Evolutionary conservation across 2,797 vertebrate genomes (phyloP).

Genomic region (Myripristis murdjan): DNA sequence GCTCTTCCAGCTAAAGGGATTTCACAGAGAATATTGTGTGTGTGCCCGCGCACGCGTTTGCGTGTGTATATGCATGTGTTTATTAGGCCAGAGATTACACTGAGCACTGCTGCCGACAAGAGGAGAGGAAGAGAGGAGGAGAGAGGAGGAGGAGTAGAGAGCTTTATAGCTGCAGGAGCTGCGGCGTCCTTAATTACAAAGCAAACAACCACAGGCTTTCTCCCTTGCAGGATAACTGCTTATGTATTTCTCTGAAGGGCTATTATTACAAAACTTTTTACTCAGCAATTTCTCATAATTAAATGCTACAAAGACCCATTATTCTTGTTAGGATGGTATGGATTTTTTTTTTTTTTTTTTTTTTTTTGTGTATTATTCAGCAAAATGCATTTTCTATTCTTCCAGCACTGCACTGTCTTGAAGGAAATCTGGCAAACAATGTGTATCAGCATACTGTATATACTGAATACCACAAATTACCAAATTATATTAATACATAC

Average conservation of each 20-base stretch:
- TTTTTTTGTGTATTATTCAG: conserved; percentile 53
- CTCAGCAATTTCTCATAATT: conserved; percentile 78
- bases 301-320: conserved; percentile 67
- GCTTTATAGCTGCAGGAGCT: conserved; percentile 69
- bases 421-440: conserved; percentile 34
- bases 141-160: conserved; percentile 58
- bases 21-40: conserved; percentile 69
- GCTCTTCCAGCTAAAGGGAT: conserved; percentile 85
- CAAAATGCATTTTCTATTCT: conserved; percentile 37
- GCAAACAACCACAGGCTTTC: conserved; percentile 78
- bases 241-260: conserved; percentile 75
- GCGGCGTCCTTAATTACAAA: conserved; percentile 78
- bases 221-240: conserved; percentile 72
- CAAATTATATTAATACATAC: background rate
- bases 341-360: conserved; percentile 55
- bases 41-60: conserved; percentile 38
- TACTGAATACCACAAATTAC: background rate
- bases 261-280: conserved; percentile 73
- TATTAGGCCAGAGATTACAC: conserved; percentile 76
- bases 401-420: conserved; percentile 11
- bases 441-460: conserved; percentile 2
- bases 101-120: conserved; percentile 73
- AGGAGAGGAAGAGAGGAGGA: conserved; percentile 64
- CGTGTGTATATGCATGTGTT: conserved; percentile 53
- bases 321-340: conserved; percentile 56